Percentiles rank a stretch among this genome's conserved stretches.
Conservation (phyloP, 2,888 invertebrate species). For the Meandrusa payeni region DNA sequence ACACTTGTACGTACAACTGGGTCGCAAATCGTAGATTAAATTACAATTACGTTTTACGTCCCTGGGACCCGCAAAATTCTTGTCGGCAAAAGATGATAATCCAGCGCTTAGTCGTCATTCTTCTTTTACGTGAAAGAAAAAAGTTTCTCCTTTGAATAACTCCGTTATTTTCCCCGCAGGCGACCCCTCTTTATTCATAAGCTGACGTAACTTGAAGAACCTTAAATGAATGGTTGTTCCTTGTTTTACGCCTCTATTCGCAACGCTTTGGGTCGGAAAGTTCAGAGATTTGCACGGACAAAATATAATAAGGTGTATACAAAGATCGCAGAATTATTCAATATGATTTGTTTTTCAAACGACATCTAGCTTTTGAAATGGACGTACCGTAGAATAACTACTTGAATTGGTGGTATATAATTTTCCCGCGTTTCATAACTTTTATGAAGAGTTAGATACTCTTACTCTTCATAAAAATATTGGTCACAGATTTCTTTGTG, state of each 20-base stretch:
- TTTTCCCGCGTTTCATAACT: too few relatives aligned
- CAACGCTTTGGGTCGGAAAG: conserved; percentile 71
- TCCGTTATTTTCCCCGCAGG: conserved; percentile 63
- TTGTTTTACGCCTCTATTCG: conserved; percentile 79
- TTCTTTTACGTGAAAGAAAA: conserved; percentile 56
- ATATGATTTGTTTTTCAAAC: not conserved
- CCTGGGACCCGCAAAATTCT: conserved; percentile 61
- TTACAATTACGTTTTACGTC: conserved; percentile 34
- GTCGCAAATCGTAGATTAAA: conserved; percentile 39
- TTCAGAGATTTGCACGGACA: conserved; percentile 62
- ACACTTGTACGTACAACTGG: conserved; percentile 54
- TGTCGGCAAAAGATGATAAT: conserved; percentile 70
- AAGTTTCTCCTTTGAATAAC: conserved; percentile 71
- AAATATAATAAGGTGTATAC: conserved; percentile 31
- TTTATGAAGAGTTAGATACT: too few relatives aligned
- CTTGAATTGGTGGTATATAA: too few relatives aligned
- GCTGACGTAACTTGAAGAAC: conserved; percentile 72
- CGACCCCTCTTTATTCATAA: conserved; percentile 76
- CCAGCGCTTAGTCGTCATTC: conserved; percentile 63
- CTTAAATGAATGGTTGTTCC: conserved; percentile 79
- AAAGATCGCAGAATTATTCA: conserved; percentile 19
- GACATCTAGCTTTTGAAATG: too few relatives aligned
- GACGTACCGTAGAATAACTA: too few relatives aligned
- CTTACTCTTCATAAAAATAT: too few relatives aligned
- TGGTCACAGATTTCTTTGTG: too few relatives aligned